Conservation (phyloP, 2,888 invertebrate genomes). For the Linnaemya vulpina region DNA sequence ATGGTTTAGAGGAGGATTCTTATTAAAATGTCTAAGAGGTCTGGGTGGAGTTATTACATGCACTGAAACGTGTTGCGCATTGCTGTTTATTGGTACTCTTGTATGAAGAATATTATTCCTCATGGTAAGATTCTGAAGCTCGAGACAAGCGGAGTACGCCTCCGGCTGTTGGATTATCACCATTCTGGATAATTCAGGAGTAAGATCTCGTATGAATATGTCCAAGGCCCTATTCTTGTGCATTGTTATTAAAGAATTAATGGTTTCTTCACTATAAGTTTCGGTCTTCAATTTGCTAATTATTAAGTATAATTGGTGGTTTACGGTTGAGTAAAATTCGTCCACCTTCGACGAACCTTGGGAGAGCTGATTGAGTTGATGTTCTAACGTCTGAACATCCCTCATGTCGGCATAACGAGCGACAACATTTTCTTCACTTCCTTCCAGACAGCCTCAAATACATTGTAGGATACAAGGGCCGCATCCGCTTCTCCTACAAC, state of each 20-base stretch:
- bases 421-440: constrained; percentile 68
- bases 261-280: constrained; percentile 10
- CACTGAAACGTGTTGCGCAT: no score
- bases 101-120: no score
- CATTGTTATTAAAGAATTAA: neutral
- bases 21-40: no score
- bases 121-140: neutral
- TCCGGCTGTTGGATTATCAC: constrained; percentile 16
- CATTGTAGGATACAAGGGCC: constrained; percentile 55
- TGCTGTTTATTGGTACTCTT: no score
- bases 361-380: constrained; percentile 52
- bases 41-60: no score
- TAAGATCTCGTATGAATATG: constrained; percentile 60
- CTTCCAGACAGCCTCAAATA: constrained; percentile 61
- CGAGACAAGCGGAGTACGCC: neutral
- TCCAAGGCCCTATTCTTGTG: constrained; percentile 25
- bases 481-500: no score
- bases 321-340: constrained; percentile 62
- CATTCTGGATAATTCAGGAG: constrained; percentile 50
- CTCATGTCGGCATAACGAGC: constrained; percentile 71
- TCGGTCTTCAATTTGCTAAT: constrained; percentile 61
- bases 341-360: no score
- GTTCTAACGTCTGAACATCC: constrained; percentile 68
- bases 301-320: constrained; percentile 68
- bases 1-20: no score